Conservation (phyloP, 2,797 vertebrate species). For the Tadarida brasiliensis region DNA sequence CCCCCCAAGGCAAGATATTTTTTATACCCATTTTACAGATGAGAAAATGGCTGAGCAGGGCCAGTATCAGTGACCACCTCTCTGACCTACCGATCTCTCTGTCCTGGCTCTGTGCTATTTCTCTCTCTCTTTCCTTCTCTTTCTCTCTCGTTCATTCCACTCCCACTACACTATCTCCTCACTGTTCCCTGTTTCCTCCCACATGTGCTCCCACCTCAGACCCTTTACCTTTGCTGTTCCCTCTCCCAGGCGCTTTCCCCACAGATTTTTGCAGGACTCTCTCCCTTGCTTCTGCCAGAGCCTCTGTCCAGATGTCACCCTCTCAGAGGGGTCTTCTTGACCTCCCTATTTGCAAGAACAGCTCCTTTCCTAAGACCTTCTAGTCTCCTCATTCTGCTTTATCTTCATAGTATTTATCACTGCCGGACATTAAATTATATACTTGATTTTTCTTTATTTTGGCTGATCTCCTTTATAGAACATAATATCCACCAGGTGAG, state of each 20-base stretch:
- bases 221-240: background rate
- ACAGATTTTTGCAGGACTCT: background rate
- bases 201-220: accelerated
- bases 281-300: background rate
- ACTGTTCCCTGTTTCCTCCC: accelerated
- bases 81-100: background rate
- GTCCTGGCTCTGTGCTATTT: background rate
- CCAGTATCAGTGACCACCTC: background rate
- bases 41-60: background rate
- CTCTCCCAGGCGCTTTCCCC: background rate
- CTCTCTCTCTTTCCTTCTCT: background rate
- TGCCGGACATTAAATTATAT: background rate
- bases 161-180: background rate
- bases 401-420: background rate
- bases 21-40: background rate
- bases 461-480: background rate
- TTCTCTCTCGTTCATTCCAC: background rate
- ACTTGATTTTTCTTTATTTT: background rate
- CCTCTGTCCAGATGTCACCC: background rate
- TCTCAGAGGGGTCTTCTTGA: background rate
- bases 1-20: background rate
- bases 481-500: too few species aligned
- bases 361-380: background rate
- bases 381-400: background rate
- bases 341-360: background rate